These are phyloP conservation scores for Lindbergichthys nudifrons DNA, from an alignment of 2,797 vertebrate species.

Conservation along the genomic window DNA sequence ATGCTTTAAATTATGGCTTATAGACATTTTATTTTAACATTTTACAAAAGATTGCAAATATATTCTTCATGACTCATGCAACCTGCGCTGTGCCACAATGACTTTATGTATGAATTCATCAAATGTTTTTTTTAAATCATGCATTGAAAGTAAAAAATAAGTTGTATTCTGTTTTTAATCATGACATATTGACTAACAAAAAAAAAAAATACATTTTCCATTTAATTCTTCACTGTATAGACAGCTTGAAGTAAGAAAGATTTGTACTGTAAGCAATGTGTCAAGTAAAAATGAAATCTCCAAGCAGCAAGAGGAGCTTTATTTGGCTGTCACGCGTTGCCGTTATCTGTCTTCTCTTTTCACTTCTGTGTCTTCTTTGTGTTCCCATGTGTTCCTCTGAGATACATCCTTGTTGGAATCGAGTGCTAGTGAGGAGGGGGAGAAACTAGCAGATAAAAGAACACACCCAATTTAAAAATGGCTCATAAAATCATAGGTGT, in stretches of 20 bases:
- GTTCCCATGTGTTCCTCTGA: slow-evolving; percentile 4
- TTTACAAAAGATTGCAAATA: neutral
- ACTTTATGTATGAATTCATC: slow-evolving; percentile 1
- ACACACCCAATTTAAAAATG: slow-evolving; percentile 3
- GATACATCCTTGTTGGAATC: neutral
- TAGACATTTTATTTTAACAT: neutral
- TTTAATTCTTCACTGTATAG: neutral
- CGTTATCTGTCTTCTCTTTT: slow-evolving; percentile 9
- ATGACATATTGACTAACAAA: neutral
- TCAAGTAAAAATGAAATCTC: neutral
- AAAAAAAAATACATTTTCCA: neutral
- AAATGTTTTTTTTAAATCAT: slow-evolving; percentile 4
- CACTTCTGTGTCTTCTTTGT: neutral
- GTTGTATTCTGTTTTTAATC: neutral
- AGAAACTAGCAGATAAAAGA: neutral
- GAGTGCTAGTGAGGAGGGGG: neutral
- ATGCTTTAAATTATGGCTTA: neutral
- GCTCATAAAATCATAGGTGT: neutral
- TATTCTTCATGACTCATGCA: neutral
- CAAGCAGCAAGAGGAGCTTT: slow-evolving; percentile 2
- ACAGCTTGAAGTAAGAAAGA: neutral
- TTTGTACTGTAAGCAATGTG: neutral
- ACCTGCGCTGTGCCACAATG: neutral
- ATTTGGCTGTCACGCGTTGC: neutral
- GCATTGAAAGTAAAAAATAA: neutral